Evolutionary conservation across 2,113 vertebrate genomes (phyloP).

Genomic region (Chauna torquata): DNA sequence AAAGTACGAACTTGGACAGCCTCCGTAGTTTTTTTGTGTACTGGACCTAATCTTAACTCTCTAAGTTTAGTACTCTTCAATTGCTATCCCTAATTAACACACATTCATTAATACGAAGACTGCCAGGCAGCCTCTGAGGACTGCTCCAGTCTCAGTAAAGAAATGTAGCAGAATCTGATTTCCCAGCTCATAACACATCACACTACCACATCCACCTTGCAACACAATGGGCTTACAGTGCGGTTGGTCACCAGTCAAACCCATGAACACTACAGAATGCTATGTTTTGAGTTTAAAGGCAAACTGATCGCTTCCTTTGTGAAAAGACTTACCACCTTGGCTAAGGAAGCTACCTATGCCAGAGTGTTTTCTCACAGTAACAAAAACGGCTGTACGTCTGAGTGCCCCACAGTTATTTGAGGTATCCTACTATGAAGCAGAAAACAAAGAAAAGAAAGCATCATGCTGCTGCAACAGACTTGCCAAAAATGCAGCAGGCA

Average conservation of each 20-base stretch:
- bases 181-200: not conserved
- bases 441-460: not conserved
- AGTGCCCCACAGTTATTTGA: not conserved
- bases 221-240: accelerated
- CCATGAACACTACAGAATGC: not conserved
- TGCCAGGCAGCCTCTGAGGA: not conserved
- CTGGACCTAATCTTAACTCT: not conserved
- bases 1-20: not conserved
- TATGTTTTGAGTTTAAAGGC: not conserved
- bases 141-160: not conserved
- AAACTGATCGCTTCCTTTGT: not conserved
- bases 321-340: not conserved
- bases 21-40: not conserved
- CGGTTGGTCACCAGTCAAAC: not conserved
- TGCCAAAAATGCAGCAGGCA: not conserved
- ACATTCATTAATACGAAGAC: not conserved
- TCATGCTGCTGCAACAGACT: not conserved
- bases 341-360: not conserved
- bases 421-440: not conserved
- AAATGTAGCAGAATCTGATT: not conserved
- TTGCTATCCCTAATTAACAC: not conserved
- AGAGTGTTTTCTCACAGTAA: not conserved
- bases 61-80: not conserved
- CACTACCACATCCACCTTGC: not conserved
- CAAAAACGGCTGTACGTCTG: accelerated